Base-by-base conservation (phyloP, 2,113 vertebrate species). In the Myrmophylax atrothorax region DNA sequence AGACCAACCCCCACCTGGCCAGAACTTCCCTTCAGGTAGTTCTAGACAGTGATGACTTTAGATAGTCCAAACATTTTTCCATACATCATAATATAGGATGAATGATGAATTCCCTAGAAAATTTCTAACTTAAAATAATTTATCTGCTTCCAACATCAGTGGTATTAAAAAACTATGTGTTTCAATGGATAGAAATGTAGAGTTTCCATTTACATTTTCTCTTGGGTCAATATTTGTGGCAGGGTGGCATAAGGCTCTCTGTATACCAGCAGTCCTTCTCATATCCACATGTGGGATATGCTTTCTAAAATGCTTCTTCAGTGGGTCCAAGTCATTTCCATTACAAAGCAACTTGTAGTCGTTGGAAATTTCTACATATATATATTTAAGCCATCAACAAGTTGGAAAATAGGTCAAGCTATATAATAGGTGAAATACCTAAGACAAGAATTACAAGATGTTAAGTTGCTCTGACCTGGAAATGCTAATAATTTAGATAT, bases 41-140 rank as follows among this genome's bases (percentile, higher is more conserved):
- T 42, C 40, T 15, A 42, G 40, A 42, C 40, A 42, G 40, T 13
- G 40, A 42, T 14, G 40, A 42, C 40, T 42, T 42, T 67, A 47
- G 13, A 42, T 18, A 72, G 28, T 42, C 42, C 28, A 70, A 87
- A 44, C 4, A 6, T 46, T 84, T 74, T 52, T 70, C 78, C 13
- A 6, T 2, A 0, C 37, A 18, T 81, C 1, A 1, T 18, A 33
- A 38, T 52, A 25, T 40, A 59, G 4, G 25, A 91, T 3, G 37
- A 25, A n/a, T n/a, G 11, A 63, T 11, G 50, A 70, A 53, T 53
- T 82, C 10, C 15, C 14, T 64, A 64, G n/a, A 44, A 72, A 63
- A 50, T 42, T 35, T 78, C 7, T 25, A 46, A 50, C 10, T 58
- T 78, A 19, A 80, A 80, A 40, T 29, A 44, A 31, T 62, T 14